Base-by-base conservation (phyloP, 30 jellyfish, hydroid and myxozoan genomes). In the Pseudorhiza aurosa region DNA sequence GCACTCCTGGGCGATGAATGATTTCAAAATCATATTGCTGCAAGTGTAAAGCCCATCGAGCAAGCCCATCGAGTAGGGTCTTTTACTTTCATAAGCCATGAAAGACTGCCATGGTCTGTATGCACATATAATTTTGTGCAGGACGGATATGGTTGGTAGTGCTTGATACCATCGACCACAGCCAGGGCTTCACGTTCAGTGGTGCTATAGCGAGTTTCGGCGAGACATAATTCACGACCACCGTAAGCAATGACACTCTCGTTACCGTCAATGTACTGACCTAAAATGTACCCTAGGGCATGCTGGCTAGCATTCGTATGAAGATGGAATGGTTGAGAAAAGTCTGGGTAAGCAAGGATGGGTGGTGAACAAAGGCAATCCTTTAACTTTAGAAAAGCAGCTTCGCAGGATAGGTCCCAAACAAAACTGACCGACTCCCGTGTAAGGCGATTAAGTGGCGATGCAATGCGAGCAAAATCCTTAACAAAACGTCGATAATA, bases 171-270 rank as follows among this genome's bases (percentile, higher is more conserved):
- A 24, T 69, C 69, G 4, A 68, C 87, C 19, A 55, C 87, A 21
- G 88, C 88, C 17, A 83, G 65, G 8, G 95, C 95, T 60, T 83
- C 83, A 17, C 78, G 31, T 45, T 57, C 88, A 5, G 81, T 50
- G 15, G 94, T 58, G 77, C 94, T 53, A 55, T 67, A 69, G 21
- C 77, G 39, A 8, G 29, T 63, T 57, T 55, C 94, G 28, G 83
- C 63, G 10, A 9, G 14, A 30, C 65, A 42, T 18, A 45, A 35
- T 26, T 46, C 85, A 22, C 83, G 60, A 68, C 87, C 87, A 40
- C 77, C 94, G 53, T 82, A 81, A 27, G 85, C 58, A 47, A 80
- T 21, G 37, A 63, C 85, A 26, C 25, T 58, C 37, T 80, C 91
- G 45, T 27, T 81, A 9, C 71, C 85, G 15, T 68, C 71, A 33